Evolutionary conservation across 1,140 invertebrate species (phyloP).

Genomic region (Druon quercuslanigerum): DNA sequence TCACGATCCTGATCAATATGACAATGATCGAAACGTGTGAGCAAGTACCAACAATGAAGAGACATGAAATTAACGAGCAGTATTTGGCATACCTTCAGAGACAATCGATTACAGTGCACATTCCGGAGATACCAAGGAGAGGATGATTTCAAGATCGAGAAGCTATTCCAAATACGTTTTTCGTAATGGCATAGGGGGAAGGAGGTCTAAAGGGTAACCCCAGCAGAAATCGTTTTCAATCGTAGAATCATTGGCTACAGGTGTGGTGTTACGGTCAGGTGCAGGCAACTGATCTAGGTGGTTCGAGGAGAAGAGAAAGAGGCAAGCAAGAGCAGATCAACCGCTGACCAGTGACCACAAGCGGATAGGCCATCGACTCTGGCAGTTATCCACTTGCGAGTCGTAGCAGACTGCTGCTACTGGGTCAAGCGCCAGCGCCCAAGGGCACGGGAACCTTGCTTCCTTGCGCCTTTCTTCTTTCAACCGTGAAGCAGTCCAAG

Average conservation of each 20-base stretch:
- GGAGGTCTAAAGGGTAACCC: slow-evolving; percentile 35
- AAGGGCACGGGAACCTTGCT: slow-evolving; percentile 65
- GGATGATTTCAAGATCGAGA: slow-evolving; percentile 55
- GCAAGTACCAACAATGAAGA: neutral
- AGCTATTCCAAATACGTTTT: slow-evolving; percentile 46
- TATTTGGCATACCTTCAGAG: slow-evolving; percentile 24
- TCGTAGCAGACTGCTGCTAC: slow-evolving; percentile 64
- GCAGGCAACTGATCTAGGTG: slow-evolving; percentile 44
- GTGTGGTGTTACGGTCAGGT: slow-evolving; percentile 60
- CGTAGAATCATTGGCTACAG: slow-evolving; percentile 59
- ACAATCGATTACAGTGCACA: slow-evolving; percentile 54
- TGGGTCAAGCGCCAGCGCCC: slow-evolving; percentile 70
- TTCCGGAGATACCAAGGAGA: slow-evolving; percentile 56
- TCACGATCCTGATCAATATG: slow-evolving; percentile 12
- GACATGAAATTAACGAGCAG: neutral
- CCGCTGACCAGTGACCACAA: slow-evolving; percentile 28
- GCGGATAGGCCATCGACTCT: slow-evolving; percentile 46
- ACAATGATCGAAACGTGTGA: slow-evolving; percentile 8
- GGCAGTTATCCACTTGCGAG: slow-evolving; percentile 65
- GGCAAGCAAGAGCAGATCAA: slow-evolving; percentile 48
- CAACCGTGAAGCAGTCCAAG: slow-evolving; percentile 51
- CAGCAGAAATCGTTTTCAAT: slow-evolving; percentile 39
- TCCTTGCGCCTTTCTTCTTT: slow-evolving; percentile 46
- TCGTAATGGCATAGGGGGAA: slow-evolving; percentile 26
- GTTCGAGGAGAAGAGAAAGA: slow-evolving; percentile 48